These are phyloP conservation scores for Colaptes auratus DNA, from an alignment of 2,113 vertebrate species.

Conservation along the genomic window DNA sequence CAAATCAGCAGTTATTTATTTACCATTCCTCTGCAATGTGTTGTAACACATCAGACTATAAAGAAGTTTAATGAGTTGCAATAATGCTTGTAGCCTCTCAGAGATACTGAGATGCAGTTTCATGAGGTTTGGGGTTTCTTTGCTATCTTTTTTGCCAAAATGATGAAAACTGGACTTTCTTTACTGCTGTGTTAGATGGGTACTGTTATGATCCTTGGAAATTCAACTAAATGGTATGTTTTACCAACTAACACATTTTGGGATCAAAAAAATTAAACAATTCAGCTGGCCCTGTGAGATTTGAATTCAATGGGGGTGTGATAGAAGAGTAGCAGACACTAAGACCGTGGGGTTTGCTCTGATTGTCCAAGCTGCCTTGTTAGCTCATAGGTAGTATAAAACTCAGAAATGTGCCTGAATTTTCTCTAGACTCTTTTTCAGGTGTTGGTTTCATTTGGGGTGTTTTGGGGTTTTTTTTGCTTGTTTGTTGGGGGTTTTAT, in stretches of 20 bases:
- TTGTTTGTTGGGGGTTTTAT: too few species aligned
- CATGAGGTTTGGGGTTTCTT: not conserved
- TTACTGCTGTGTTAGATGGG: not conserved
- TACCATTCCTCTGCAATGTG: constrained; percentile 11
- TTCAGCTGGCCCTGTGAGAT: not conserved
- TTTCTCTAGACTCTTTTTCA: not conserved
- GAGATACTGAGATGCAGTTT: not conserved
- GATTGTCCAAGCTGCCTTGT: not conserved
- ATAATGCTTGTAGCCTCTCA: not conserved
- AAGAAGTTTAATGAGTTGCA: constrained; percentile 44
- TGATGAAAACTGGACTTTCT: not conserved
- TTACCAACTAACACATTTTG: fast-evolving
- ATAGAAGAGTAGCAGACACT: not conserved
- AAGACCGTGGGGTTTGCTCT: not conserved
- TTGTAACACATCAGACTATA: not conserved
- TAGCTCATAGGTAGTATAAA: not conserved
- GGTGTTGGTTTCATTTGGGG: not conserved
- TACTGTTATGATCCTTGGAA: not conserved
- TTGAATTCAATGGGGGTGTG: not conserved
- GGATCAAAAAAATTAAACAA: not conserved
- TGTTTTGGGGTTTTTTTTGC: too few species aligned
- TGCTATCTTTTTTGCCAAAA: not conserved
- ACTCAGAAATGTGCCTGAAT: not conserved
- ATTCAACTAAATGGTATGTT: not conserved
- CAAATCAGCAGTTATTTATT: constrained; percentile 62